A percentile compares a stretch with the other conserved stretches of the same genome.
These are phyloP conservation scores for Cladorhizidae sp. DNA, from an alignment of 37 sponge, comb jelly and placozoan species.

Conservation along the genomic window DNA sequence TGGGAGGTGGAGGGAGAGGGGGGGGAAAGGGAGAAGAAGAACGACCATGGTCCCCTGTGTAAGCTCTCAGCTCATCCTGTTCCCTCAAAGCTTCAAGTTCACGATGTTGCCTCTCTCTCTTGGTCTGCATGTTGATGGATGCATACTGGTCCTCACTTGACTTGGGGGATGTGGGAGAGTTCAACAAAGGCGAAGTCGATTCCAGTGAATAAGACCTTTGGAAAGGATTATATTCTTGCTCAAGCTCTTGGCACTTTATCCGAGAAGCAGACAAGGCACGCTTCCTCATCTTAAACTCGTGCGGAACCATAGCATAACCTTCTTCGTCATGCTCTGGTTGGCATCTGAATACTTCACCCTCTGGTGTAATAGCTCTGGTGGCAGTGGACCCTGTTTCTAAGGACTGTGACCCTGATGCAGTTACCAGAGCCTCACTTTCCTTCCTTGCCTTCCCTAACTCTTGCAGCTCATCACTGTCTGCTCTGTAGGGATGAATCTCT, in stretches of 20 bases:
- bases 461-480: not conserved
- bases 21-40: conserved; percentile 37
- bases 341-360: not conserved
- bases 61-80: not conserved
- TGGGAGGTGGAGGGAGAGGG: conserved; percentile 39
- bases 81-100: not conserved
- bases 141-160: conserved; percentile 33
- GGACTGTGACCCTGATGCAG: not conserved
- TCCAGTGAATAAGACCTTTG: not conserved
- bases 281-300: conserved; percentile 54
- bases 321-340: conserved; percentile 52
- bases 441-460: not conserved
- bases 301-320: conserved; percentile 67
- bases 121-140: conserved; percentile 17
- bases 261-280: conserved; percentile 45
- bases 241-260: not conserved
- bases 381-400: not conserved
- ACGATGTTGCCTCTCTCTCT: not conserved
- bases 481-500: not conserved
- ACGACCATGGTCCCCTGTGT: not conserved
- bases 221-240: not conserved
- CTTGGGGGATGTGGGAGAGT: not conserved
- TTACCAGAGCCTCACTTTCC: not conserved
- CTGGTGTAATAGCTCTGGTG: not conserved
- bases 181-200: not conserved